Conservation (phyloP, 2,113 vertebrate species). For the Paratilapia polleni region DNA sequence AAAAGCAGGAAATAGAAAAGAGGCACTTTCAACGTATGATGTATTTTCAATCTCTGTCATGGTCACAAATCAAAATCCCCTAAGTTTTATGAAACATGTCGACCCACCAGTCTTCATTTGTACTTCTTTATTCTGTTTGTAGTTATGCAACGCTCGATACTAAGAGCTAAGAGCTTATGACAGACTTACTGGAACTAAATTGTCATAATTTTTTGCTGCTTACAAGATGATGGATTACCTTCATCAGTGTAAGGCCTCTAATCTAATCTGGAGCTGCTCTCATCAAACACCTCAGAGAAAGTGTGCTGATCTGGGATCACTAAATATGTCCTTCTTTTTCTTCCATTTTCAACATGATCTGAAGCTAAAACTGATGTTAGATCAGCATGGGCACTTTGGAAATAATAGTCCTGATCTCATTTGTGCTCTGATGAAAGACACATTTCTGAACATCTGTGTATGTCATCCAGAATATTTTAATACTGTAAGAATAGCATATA, state of each 20-base stretch:
- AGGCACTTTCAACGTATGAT: slow-evolving; percentile 60
- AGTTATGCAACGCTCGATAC: slow-evolving; percentile 49
- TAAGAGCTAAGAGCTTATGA: slow-evolving; percentile 65
- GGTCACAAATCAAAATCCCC: slow-evolving; percentile 71
- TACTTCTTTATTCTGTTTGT: slow-evolving; percentile 68
- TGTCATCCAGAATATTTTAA: background rate
- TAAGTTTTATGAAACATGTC: slow-evolving; percentile 55
- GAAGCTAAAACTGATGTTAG: slow-evolving; percentile 59
- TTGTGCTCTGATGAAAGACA: slow-evolving; percentile 52
- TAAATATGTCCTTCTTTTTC: slow-evolving; percentile 70
- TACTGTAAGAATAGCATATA: background rate
- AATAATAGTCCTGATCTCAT: slow-evolving; percentile 62
- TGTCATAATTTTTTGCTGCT: slow-evolving; percentile 69
- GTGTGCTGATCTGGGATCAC: slow-evolving; percentile 65
- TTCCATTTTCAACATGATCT: slow-evolving; percentile 61
- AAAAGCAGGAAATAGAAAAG: slow-evolving; percentile 54
- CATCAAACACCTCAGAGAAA: slow-evolving; percentile 71
- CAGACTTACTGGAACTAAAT: slow-evolving; percentile 67
- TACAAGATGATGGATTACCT: slow-evolving; percentile 78
- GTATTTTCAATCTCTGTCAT: slow-evolving; percentile 73
- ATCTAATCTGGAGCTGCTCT: slow-evolving; percentile 72
- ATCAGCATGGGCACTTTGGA: slow-evolving; percentile 66
- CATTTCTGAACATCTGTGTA: slow-evolving; percentile 2
- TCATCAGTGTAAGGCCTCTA: slow-evolving; percentile 71
- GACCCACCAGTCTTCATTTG: slow-evolving; percentile 54